phyloP scores from a whole-genome alignment of 2,113 vertebrate genomes.

The Suncus etruscus region DNA sequence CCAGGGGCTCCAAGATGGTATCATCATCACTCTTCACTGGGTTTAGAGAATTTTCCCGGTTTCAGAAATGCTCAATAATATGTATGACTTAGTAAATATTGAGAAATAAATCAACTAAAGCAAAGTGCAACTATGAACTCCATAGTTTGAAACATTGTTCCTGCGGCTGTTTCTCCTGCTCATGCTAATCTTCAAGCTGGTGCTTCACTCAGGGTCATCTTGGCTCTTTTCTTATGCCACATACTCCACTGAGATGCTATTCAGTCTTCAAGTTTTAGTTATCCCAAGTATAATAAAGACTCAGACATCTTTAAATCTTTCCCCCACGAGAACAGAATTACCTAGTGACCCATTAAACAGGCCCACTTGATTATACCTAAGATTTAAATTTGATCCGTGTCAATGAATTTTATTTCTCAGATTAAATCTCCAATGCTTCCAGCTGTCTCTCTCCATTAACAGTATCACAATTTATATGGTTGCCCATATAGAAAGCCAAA shows the following conservation, averaged over 20 bases:
- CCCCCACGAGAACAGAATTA: neutral
- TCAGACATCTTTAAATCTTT: conserved; percentile 24
- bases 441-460: neutral
- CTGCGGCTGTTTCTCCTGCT: neutral
- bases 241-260: neutral
- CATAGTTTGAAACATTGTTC: neutral
- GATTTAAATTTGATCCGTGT: neutral
- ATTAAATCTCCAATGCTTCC: neutral
- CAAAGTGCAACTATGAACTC: neutral
- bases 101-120: conserved; percentile 22
- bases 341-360: neutral
- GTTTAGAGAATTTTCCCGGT: conserved; percentile 21
- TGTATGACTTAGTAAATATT: neutral
- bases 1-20: conserved; percentile 5
- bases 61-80: neutral
- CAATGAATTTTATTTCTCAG: conserved; percentile 16
- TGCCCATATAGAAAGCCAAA: neutral
- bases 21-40: neutral
- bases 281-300: neutral
- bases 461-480: neutral
- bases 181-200: neutral
- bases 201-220: neutral
- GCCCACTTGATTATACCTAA: neutral
- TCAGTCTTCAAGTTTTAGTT: neutral
- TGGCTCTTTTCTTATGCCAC: no score